These are phyloP conservation scores for Tortricodes alternella DNA, from an alignment of 2,888 invertebrate species.

Conservation along the genomic window DNA sequence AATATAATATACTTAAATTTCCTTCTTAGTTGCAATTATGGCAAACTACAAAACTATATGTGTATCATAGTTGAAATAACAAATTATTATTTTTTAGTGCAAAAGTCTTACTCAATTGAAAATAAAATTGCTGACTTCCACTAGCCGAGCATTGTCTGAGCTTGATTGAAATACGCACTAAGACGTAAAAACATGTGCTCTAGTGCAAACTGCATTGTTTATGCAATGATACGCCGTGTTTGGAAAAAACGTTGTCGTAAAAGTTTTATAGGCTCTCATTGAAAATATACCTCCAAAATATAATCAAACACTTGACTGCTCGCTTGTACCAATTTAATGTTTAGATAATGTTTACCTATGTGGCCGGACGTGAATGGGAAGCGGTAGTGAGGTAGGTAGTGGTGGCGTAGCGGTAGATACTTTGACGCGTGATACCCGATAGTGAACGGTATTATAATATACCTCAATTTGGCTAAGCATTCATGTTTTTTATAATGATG, in stretches of 20 bases:
- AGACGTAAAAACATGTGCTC: background rate
- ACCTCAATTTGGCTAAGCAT: background rate
- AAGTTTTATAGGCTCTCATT: no score
- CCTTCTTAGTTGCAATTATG: no score
- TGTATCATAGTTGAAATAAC: no score
- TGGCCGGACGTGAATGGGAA: constrained; percentile 33
- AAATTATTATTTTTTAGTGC: no score
- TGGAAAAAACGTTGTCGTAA: background rate
- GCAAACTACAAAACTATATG: no score
- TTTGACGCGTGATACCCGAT: background rate
- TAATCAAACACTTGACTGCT: background rate
- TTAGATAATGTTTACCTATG: constrained; percentile 35
- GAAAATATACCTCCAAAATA: no score
- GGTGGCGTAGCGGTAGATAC: background rate
- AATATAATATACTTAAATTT: no score
- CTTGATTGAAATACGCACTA: background rate
- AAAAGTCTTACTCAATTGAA: no score
- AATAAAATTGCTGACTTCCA: no score
- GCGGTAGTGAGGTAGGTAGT: constrained; percentile 28
- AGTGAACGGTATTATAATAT: background rate
- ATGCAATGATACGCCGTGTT: background rate
- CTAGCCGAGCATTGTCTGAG: background rate
- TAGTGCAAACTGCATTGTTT: background rate
- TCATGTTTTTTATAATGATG: background rate
- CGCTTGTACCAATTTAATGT: constrained; percentile 8